A percentile compares a stretch with the other conserved stretches of the same genome.
phyloP scores from a whole-genome alignment of 2,113 vertebrate species.

The Pogona vitticeps region DNA sequence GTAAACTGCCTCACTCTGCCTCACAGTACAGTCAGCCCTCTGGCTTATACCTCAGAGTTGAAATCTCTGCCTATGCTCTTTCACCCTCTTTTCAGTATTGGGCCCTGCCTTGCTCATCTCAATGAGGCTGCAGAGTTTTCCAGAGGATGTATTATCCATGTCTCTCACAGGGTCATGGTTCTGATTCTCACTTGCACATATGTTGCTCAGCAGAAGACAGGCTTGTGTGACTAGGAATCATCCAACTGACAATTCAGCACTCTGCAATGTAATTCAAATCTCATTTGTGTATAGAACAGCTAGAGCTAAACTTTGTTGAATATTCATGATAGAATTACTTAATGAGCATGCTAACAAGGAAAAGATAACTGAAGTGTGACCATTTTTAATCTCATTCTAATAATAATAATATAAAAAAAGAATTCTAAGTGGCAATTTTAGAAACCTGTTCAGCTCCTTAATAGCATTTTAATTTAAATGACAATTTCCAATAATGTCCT shows the following conservation, averaged over 20 bases:
- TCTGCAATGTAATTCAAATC: conserved; percentile 7
- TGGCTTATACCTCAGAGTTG: neutral
- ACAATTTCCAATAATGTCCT: conserved; percentile 28
- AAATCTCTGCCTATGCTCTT: neutral
- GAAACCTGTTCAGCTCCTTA: conserved; percentile 26
- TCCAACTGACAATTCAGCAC: neutral
- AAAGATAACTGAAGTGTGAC: conserved; percentile 28
- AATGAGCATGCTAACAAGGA: conserved; percentile 33
- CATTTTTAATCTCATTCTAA: conserved; percentile 30
- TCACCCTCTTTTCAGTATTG: neutral
- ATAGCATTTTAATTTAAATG: conserved; percentile 42
- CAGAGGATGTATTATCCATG: neutral
- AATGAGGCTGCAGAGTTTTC: neutral
- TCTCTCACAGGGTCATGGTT: neutral
- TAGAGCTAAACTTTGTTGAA: neutral
- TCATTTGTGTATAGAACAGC: conserved; percentile 22
- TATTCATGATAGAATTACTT: conserved; percentile 28
- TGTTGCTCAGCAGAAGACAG: neutral
- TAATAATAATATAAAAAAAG: conserved; percentile 34
- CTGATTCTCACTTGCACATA: neutral
- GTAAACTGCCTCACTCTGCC: neutral
- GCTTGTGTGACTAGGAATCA: neutral
- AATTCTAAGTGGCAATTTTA: conserved; percentile 29
- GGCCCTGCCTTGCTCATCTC: neutral
- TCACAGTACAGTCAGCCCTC: neutral